phyloP scores from a whole-genome alignment of 30 jellyfish, hydroid and myxozoan genomes.

The Cassiopea xamachana region DNA sequence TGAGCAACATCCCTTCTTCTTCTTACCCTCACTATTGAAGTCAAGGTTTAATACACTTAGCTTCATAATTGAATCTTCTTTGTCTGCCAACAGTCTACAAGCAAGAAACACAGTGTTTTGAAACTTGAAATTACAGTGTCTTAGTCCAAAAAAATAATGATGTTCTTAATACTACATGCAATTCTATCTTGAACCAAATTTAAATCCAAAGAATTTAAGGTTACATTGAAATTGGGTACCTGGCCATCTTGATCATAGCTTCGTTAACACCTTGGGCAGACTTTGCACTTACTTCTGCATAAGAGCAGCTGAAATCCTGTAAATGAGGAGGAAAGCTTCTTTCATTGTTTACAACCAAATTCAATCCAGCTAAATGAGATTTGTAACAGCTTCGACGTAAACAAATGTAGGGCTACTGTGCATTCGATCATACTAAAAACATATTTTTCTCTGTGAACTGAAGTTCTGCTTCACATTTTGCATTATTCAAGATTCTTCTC shows the following conservation, averaged over 20 bases:
- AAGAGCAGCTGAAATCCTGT: conserved; percentile 68
- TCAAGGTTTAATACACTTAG: conserved; percentile 68
- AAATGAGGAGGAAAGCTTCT: background rate
- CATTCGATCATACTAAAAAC: background rate
- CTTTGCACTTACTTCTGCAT: conserved; percentile 75
- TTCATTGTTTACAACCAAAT: background rate
- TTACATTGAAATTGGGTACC: conserved; percentile 19
- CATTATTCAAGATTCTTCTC: no score
- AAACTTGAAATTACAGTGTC: background rate
- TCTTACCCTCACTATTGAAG: conserved; percentile 28
- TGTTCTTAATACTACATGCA: background rate
- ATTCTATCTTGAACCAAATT: background rate
- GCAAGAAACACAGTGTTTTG: no score
- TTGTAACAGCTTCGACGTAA: conserved; percentile 1
- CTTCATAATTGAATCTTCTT: conserved; percentile 74
- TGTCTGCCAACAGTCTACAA: conserved; percentile 59
- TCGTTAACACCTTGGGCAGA: conserved; percentile 61
- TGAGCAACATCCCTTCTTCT: conserved; percentile 68
- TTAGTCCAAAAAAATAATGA: no score
- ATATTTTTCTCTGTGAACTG: background rate
- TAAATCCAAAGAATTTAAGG: background rate
- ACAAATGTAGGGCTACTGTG: no score
- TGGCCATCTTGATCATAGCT: conserved; percentile 76
- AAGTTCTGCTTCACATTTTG: no score
- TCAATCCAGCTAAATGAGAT: background rate